A percentile compares a stretch with the other conserved stretches of the same genome.
phyloP scores from a whole-genome alignment of 2,797 vertebrate genomes.

The Lophotriccus pileatus region DNA sequence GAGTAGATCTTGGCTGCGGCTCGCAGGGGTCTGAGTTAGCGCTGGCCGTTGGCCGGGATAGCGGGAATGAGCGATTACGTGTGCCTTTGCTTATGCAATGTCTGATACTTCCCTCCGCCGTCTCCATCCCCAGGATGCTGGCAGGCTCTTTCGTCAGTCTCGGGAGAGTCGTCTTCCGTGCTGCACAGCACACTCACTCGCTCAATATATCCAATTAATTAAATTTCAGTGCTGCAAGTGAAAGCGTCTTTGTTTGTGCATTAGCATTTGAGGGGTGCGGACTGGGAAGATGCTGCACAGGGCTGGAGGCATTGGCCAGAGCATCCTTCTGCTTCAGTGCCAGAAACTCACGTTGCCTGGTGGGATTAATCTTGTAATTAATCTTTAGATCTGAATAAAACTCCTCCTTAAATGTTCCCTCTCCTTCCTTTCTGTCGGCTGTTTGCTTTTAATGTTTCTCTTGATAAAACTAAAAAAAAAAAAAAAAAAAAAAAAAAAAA shows the following conservation, averaged over 20 bases:
- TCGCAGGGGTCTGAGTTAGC: background rate
- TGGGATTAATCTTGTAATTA: background rate
- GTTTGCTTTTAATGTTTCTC: background rate
- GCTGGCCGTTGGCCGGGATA: rapidly evolving
- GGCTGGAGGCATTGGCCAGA: background rate
- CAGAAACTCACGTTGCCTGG: background rate
- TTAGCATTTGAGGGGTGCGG: background rate
- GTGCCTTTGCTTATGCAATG: conserved; percentile 30
- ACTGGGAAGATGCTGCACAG: background rate
- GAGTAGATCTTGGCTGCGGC: background rate
- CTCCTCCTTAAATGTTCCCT: background rate
- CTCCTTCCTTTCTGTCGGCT: background rate
- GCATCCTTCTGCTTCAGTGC: background rate
- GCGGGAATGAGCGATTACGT: background rate
- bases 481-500: background rate
- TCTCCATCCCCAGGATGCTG: background rate
- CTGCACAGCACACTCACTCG: rapidly evolving
- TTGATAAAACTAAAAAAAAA: background rate
- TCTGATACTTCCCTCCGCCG: background rate
- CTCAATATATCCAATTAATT: background rate
- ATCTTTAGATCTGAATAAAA: background rate
- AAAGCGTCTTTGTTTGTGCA: background rate
- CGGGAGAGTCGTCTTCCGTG: background rate
- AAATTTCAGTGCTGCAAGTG: background rate
- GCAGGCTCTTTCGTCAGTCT: background rate